Conservation (phyloP, 2,888 invertebrate genomes). For the Drosophila ustulata region DNA sequence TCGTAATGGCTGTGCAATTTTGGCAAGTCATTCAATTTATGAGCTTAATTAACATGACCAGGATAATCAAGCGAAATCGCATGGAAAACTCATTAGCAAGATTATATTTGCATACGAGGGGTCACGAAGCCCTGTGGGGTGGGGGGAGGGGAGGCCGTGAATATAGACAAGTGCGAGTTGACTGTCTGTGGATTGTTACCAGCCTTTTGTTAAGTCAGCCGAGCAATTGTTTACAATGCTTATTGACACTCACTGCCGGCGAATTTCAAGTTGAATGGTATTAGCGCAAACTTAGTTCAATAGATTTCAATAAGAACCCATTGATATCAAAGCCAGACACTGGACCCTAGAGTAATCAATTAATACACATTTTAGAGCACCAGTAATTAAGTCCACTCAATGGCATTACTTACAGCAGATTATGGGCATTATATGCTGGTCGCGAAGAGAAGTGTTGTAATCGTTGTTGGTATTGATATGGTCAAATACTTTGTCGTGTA, state of each 20-base stretch:
- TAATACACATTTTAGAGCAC: slow-evolving; percentile 39
- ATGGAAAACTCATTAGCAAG: slow-evolving; percentile 45
- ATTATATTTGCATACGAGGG: slow-evolving; percentile 5
- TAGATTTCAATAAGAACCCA: slow-evolving; percentile 6
- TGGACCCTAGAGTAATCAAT: slow-evolving; percentile 35
- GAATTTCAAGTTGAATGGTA: slow-evolving; percentile 2
- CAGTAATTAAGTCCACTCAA: slow-evolving; percentile 39
- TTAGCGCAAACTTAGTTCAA: background rate
- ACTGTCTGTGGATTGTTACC: slow-evolving; percentile 21
- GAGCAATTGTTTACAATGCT: slow-evolving; percentile 21
- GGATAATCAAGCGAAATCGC: slow-evolving; percentile 37
- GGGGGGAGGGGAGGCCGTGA: background rate
- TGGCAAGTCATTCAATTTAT: slow-evolving; percentile 28
- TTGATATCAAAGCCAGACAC: background rate
- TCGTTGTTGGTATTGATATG: slow-evolving; percentile 6
- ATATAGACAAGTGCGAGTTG: slow-evolving; percentile 17
- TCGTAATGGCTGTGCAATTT: slow-evolving; percentile 12
- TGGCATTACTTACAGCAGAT: slow-evolving; percentile 43
- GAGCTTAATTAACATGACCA: slow-evolving; percentile 50
- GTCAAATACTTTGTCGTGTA: slow-evolving; percentile 1
- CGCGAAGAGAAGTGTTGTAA: slow-evolving; percentile 18
- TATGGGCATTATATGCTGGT: slow-evolving; percentile 27
- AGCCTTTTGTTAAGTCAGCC: slow-evolving; percentile 10
- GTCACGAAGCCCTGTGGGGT: background rate
- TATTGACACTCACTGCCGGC: slow-evolving; percentile 16